Conservation (phyloP, 2,888 invertebrate genomes). For the Zaprionus bogoriensis region DNA sequence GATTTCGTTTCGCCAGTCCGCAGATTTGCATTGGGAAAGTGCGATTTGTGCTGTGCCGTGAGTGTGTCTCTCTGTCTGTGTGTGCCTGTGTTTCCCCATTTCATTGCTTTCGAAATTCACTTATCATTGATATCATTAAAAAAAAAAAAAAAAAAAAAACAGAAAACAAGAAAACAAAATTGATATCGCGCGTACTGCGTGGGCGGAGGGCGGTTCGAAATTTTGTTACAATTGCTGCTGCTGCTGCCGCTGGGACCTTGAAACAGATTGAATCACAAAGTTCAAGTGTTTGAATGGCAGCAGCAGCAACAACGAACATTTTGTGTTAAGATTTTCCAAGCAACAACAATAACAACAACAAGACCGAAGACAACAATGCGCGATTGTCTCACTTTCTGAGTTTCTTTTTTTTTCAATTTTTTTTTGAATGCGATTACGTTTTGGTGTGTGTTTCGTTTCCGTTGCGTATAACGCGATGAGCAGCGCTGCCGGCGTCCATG, state of each 20-base stretch:
- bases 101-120: constrained; percentile 7
- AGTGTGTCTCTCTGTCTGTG: neutral
- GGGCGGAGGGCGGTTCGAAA: neutral
- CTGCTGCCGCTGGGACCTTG: constrained; percentile 32
- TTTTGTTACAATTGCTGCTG: neutral
- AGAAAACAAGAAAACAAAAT: no score
- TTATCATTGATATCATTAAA: constrained; percentile 26
- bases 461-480: constrained; percentile 43
- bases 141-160: no score
- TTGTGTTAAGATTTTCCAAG: constrained; percentile 17
- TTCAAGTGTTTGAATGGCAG: constrained; percentile 42
- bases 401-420: neutral
- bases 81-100: constrained; percentile 1
- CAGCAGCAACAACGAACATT: constrained; percentile 10
- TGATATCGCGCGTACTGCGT: constrained; percentile 12
- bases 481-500: constrained; percentile 17
- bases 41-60: neutral
- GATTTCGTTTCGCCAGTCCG: constrained; percentile 49
- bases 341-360: constrained; percentile 13
- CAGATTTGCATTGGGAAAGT: constrained; percentile 21
- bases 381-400: constrained; percentile 22
- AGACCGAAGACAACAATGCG: constrained; percentile 21
- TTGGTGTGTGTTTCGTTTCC: constrained; percentile 31
- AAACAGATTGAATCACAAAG: constrained; percentile 34
- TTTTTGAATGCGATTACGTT: constrained; percentile 37